These are phyloP conservation scores for Plectrocnemia conspersa DNA, from an alignment of 1,140 invertebrate genomes.

Conservation along the genomic window DNA sequence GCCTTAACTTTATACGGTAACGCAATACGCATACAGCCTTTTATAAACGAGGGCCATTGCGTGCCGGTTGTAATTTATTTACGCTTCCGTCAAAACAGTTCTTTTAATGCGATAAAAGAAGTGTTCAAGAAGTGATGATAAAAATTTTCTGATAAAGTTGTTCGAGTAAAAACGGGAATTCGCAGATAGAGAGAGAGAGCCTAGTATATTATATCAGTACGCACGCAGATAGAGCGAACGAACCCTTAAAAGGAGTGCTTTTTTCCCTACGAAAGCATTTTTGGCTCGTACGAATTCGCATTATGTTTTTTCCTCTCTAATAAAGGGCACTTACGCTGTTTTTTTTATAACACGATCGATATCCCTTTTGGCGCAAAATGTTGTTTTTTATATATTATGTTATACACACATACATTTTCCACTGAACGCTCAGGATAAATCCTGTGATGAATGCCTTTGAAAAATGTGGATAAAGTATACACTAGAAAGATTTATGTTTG, in stretches of 20 bases:
- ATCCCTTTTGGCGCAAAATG: conserved; percentile 1
- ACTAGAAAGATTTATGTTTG: too few species aligned
- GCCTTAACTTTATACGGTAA: too few species aligned
- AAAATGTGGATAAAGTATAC: background rate
- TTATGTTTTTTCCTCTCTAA: conserved; percentile 4
- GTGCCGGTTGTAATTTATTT: conserved; percentile 20
- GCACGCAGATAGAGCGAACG: too few species aligned
- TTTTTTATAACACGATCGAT: conserved; percentile 6
- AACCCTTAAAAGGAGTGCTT: too few species aligned
- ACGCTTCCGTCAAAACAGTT: conserved; percentile 15
- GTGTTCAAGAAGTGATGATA: conserved; percentile 13
- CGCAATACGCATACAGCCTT: background rate
- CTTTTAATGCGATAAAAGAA: conserved; percentile 10
- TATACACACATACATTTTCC: background rate
- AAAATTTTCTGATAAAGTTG: conserved; percentile 22
- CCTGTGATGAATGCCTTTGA: background rate
- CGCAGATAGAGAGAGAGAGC: too few species aligned
- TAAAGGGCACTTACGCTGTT: background rate
- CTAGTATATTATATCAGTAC: too few species aligned
- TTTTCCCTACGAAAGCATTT: background rate
- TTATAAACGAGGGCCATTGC: conserved; percentile 9
- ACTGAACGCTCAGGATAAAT: background rate
- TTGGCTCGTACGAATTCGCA: background rate
- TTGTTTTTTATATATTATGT: too few species aligned
- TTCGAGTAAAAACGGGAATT: conserved; percentile 20